Base-by-base conservation (phyloP, 2,797 vertebrate genomes). In the Scomberomorus guttatus region DNA sequence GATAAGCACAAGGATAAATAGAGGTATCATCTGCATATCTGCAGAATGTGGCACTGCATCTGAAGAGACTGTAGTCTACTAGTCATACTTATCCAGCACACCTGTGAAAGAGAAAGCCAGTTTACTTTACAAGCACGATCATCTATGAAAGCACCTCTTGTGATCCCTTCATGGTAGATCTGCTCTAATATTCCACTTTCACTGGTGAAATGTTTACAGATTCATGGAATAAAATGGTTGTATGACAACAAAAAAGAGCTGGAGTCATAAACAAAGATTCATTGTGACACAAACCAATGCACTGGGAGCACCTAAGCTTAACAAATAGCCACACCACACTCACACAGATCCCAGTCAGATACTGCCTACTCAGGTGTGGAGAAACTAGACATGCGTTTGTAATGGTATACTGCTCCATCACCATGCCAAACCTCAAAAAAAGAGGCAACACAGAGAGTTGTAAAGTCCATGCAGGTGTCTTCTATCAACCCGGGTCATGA, bases 271-370 rank as follows among this genome's bases (percentile, higher is more conserved):
- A 34, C 5, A 46, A 22, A 61, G 34, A 55, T 46, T 42, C 71
- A 75, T 52, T 50, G 56, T 72, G 71, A 61, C 34, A 63, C 71
- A 72, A 54, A 62, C 29, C 48, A 64, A 63, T 18, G 14, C 18
- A 20, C 52, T 80, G 29, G 20, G 7, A 62, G 42, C 77, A 83
- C 62, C 54, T 73, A 64, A 58, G 84, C 60, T 55, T 72, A 79
- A 70, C 51, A 74, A 50, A 34, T 5, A 65, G 34, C 61, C 10
- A 58, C 11, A 63, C 46, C 79, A 8, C 9, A 54, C 60, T 48
- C 32, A 71, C 39, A 24, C 58, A 60, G 14, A 24, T 44, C 9
- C 20, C 6, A 6, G 39, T 71, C 25, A 46, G 20, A 60, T 0
- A 15, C 4, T 60, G n/a, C 22, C 14, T 60, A 57, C 17, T 37